A percentile compares a stretch with the other conserved stretches of the same genome.
Conservation (phyloP, 2,113 vertebrate species). For the Notothenia rossii region DNA sequence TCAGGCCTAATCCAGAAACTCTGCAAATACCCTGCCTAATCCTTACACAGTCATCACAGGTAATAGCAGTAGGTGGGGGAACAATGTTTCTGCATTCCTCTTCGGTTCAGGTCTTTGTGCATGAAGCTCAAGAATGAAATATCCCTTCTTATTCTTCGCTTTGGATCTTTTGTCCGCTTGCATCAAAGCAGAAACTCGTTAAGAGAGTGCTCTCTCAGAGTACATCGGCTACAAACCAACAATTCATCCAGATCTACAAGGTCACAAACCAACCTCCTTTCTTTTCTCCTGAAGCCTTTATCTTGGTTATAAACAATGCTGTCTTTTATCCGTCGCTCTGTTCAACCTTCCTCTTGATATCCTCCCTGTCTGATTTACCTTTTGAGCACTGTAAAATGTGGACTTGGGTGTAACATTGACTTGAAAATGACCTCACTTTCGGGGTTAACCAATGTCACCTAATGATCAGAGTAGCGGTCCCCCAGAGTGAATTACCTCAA, state of each 20-base stretch:
- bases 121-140: conserved; percentile 36
- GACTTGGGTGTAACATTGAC: conserved; percentile 64
- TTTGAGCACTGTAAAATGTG: conserved; percentile 35
- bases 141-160: conserved; percentile 29
- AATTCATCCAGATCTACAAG: conserved; percentile 46
- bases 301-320: conserved; percentile 16
- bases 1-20: conserved; percentile 55
- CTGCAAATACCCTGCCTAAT: conserved; percentile 59
- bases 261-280: conserved; percentile 20
- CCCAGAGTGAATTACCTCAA: conserved; percentile 84
- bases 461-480: conserved; percentile 79
- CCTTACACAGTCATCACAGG: conserved; percentile 46
- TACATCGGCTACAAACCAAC: conserved; percentile 42
- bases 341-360: conserved; percentile 24
- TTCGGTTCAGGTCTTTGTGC: conserved; percentile 46
- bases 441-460: conserved; percentile 83
- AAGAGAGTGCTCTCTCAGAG: conserved; percentile 30
- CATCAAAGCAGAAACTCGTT: conserved; percentile 60
- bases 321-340: conserved; percentile 38
- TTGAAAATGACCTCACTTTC: conserved; percentile 79
- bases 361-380: conserved; percentile 31
- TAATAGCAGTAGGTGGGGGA: conserved; percentile 47
- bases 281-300: conserved; percentile 6
- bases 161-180: conserved; percentile 61
- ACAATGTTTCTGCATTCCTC: conserved; percentile 58